These are phyloP conservation scores for Maccullochella peelii DNA, from an alignment of 2,113 vertebrate genomes.

Conservation along the genomic window DNA sequence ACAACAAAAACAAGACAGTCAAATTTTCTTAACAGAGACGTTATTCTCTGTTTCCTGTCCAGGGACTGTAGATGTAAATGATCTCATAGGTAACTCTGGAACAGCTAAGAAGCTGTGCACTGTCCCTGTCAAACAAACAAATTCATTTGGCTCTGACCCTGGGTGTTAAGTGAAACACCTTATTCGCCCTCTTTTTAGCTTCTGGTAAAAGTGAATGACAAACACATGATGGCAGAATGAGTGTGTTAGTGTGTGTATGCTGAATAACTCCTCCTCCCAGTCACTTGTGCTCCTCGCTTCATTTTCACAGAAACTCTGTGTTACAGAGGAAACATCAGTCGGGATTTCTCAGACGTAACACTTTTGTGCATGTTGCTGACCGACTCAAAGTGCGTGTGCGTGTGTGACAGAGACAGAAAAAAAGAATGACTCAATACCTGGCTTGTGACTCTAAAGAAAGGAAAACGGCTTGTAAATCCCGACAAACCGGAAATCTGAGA, in stretches of 20 bases:
- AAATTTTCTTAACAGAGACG: neutral
- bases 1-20: constrained; percentile 41
- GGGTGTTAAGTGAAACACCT: constrained; percentile 9
- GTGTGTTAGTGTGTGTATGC: constrained; percentile 9
- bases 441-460: constrained; percentile 4
- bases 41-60: too few species aligned
- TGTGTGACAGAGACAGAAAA: constrained; percentile 10
- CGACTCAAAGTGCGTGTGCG: neutral
- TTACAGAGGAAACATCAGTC: constrained; percentile 12
- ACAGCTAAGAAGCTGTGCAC: too few species aligned
- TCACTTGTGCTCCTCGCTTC: constrained; percentile 18
- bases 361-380: neutral
- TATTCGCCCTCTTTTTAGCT: constrained; percentile 2
- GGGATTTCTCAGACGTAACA: constrained; percentile 15
- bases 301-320: constrained; percentile 46
- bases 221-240: constrained; percentile 38
- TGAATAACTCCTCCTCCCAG: constrained; percentile 15
- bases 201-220: constrained; percentile 55
- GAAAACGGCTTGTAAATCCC: constrained; percentile 21
- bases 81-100: too few species aligned
- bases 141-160: neutral
- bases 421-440: constrained; percentile 60
- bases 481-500: constrained; percentile 34
- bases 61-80: too few species aligned
- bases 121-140: too few species aligned